Base-by-base conservation (phyloP, 1,140 invertebrate species). In the Philotrypesis tridentata region DNA sequence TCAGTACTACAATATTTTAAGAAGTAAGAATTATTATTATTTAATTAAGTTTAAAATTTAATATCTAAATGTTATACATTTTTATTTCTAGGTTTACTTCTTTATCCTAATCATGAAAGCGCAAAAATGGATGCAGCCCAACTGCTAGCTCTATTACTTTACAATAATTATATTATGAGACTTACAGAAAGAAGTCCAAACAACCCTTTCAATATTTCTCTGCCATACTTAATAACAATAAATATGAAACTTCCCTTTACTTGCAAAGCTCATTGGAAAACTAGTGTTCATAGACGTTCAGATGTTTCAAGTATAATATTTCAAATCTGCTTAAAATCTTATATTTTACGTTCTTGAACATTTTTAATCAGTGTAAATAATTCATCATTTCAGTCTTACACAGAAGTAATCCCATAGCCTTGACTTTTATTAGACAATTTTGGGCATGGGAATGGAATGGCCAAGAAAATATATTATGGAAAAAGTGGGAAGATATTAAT, bases 61-160 rank as follows among this genome's bases (percentile, higher is more conserved):
- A n/a, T n/a, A n/a, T n/a, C 14, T 55, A 17, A 21, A 17, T 37
- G 33, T 9, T 37, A 5, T 55, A 43, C 12, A 71, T 84, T 84
- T 76, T 71, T 23, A 63, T 77, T 71, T 84, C 79, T 79, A 93
- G 93, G 91, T 65, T 79, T 94, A 37, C 93, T 94, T 86, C 82
- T 93, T 68, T 94, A 92, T 89, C 91, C 91, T 77, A 92, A 92
- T 43, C 93, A 94, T 73, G 91, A 93, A 84, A 87, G 88, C 63
- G 82, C 93, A 27, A 92, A 90, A 84, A 84, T 87, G 14, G 92
- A 93, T 86, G 91, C 86, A 2, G 87, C 90, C 17, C 89, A 91
- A 55, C 84, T 94, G 21, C 81, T 94, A 6, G 92, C 90, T 85
- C 79, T 93, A 0, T 84, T 94, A 74, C 83, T 93, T 27, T 94